Evolutionary conservation across 2,888 invertebrate genomes (phyloP).

Genomic region (Galerucella pusilla): DNA sequence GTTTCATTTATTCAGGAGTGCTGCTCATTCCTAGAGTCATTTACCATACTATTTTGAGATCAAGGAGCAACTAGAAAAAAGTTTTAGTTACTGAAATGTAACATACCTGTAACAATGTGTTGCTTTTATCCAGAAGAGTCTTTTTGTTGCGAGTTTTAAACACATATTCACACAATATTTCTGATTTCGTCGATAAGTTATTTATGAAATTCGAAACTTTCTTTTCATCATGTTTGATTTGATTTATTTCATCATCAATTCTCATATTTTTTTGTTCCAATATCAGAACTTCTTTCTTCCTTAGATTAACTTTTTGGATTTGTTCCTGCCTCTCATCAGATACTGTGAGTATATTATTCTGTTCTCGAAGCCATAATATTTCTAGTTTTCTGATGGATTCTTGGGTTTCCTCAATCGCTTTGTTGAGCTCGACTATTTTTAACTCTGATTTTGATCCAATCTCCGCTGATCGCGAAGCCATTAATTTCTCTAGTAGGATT

Average conservation of each 20-base stretch:
- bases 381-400: slow-evolving; percentile 74
- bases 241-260: slow-evolving; percentile 73
- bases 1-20: too few relatives aligned
- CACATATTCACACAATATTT: slow-evolving; percentile 70
- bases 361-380: slow-evolving; percentile 81
- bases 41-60: too few relatives aligned
- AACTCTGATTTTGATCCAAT: slow-evolving; percentile 69
- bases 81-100: too few relatives aligned
- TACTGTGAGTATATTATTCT: slow-evolving; percentile 77
- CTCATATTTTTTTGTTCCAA: slow-evolving; percentile 81
- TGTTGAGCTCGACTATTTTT: slow-evolving; percentile 75
- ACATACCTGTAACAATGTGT: slow-evolving; percentile 62
- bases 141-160: slow-evolving; percentile 69
- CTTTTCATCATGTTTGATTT: slow-evolving; percentile 68
- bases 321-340: slow-evolving; percentile 76
- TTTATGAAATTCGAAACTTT: slow-evolving; percentile 72
- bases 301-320: slow-evolving; percentile 75
- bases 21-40: too few relatives aligned
- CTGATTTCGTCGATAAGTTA: slow-evolving; percentile 71
- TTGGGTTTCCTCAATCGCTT: slow-evolving; percentile 71
- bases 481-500: slow-evolving; percentile 63
- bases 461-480: slow-evolving; percentile 66
- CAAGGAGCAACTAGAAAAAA: too few relatives aligned
- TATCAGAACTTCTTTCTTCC: slow-evolving; percentile 75
- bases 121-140: slow-evolving; percentile 68